These are phyloP conservation scores for Chrosomus eos DNA, from an alignment of 2,797 vertebrate species.

Conservation along the genomic window DNA sequence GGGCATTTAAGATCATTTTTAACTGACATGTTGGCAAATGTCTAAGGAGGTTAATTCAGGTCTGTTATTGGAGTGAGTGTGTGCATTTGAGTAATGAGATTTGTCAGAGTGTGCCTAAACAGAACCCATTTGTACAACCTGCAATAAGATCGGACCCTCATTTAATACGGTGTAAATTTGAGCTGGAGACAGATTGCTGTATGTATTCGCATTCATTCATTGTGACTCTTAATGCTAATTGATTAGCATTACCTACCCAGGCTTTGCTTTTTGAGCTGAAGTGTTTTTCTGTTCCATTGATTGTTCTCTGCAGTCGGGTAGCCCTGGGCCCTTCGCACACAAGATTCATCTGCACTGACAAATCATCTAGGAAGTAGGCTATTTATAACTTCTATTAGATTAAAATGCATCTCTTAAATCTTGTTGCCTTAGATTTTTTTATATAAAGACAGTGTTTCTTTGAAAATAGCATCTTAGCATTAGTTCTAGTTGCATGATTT, in stretches of 20 bases:
- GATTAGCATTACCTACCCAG: constrained; percentile 29
- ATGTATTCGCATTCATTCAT: constrained; percentile 40
- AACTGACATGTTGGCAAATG: constrained; percentile 66
- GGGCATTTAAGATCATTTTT: constrained; percentile 46
- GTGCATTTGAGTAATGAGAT: constrained; percentile 67
- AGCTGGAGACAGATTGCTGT: constrained; percentile 51
- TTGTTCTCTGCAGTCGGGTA: neutral
- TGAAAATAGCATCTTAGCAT: neutral
- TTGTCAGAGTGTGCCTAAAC: constrained; percentile 60
- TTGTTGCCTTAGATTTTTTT: neutral
- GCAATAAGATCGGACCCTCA: constrained; percentile 41
- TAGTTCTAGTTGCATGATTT: constrained; percentile 15
- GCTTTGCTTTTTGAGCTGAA: constrained; percentile 38
- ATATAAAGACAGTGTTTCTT: neutral
- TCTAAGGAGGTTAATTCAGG: constrained; percentile 63
- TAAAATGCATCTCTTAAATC: constrained; percentile 7
- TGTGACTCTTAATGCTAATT: constrained; percentile 45
- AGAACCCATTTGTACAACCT: constrained; percentile 48
- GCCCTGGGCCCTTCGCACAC: constrained; percentile 2
- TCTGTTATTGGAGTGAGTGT: constrained; percentile 65
- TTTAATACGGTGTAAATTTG: constrained; percentile 58
- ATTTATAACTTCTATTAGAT: constrained; percentile 17
- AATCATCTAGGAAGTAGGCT: constrained; percentile 17
- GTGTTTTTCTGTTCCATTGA: constrained; percentile 40
- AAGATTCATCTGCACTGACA: constrained; percentile 8